phyloP scores from a whole-genome alignment of 2,888 invertebrate genomes.

The Saturnia pavonia region DNA sequence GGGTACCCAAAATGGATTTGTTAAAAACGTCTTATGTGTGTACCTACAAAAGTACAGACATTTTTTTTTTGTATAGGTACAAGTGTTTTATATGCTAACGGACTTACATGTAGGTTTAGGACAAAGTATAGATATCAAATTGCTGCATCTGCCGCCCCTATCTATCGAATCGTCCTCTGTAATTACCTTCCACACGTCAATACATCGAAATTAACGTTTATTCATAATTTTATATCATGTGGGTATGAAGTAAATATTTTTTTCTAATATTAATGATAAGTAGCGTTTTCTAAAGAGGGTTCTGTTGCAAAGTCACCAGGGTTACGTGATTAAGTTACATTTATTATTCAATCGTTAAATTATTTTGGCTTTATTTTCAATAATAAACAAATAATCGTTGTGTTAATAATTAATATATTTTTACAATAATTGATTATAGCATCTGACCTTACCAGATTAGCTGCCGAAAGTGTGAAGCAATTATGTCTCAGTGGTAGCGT shows the following conservation, averaged over 20 bases:
- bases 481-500: no score
- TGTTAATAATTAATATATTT: no score
- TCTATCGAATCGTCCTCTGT: slow-evolving; percentile 18
- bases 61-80: not conserved
- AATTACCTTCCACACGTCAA: slow-evolving; percentile 4
- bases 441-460: no score
- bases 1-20: no score
- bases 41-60: no score
- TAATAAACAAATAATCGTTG: no score
- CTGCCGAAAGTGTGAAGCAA: no score
- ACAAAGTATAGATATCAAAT: slow-evolving; percentile 5
- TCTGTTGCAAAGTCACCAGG: not conserved
- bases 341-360: no score
- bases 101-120: not conserved
- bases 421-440: no score
- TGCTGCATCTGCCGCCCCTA: slow-evolving; percentile 21
- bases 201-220: slow-evolving; percentile 11
- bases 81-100: not conserved
- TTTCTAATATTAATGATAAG: not conserved
- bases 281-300: not conserved
- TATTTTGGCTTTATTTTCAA: no score
- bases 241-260: not conserved
- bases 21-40: no score
- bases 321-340: no score
- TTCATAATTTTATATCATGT: slow-evolving; percentile 12